A percentile compares a stretch with the other conserved stretches of the same genome.
Conservation (phyloP, 2,797 vertebrate genomes). For the Pipistrellus pipistrellus region DNA sequence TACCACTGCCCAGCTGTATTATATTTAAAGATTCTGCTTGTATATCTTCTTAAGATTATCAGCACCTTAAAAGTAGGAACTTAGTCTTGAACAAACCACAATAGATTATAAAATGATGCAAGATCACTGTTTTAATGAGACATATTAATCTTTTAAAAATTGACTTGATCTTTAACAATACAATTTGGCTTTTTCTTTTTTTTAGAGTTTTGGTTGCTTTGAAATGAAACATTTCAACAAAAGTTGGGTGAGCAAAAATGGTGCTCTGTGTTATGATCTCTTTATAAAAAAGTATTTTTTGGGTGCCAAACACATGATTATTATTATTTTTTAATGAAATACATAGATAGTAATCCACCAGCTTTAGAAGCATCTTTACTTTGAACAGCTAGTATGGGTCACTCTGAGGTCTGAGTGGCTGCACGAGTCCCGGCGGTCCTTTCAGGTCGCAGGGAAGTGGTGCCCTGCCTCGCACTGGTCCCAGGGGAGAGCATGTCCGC, state of each 20-base stretch:
- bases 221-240: background rate
- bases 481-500: background rate
- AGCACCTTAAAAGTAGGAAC: background rate
- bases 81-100: background rate
- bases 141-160: slow-evolving; percentile 5
- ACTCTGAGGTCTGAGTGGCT: background rate
- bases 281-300: background rate
- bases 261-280: background rate
- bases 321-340: slow-evolving; percentile 10
- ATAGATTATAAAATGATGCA: background rate
- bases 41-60: background rate
- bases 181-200: background rate
- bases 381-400: background rate
- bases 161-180: background rate
- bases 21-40: background rate
- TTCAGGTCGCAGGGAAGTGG: background rate
- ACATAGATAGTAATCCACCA: background rate
- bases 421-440: background rate
- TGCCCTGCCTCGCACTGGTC: background rate
- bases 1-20: background rate
- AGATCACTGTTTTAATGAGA: background rate
- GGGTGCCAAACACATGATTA: background rate
- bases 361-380: background rate
- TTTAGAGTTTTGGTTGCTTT: slow-evolving; percentile 17
- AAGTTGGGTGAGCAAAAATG: background rate